Percentiles rank a stretch among this genome's conserved stretches.
These are phyloP conservation scores for Apodemia zela DNA, from an alignment of 2,888 invertebrate genomes.

Conservation along the genomic window DNA sequence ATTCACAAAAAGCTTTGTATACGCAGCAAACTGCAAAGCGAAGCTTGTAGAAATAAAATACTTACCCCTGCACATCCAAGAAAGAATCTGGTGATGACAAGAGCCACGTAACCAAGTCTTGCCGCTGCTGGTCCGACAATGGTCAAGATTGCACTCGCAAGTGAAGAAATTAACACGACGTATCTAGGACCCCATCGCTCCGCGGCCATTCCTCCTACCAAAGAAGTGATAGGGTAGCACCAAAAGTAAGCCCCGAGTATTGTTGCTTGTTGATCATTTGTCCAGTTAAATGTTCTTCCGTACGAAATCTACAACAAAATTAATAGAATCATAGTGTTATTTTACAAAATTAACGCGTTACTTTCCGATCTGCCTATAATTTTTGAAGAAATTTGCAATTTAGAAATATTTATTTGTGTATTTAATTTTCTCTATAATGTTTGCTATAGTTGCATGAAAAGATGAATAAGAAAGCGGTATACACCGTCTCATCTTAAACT, in stretches of 20 bases:
- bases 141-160: slow-evolving; percentile 78
- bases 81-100: slow-evolving; percentile 80
- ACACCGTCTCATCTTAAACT: too few relatives aligned
- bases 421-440: too few relatives aligned
- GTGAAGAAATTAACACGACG: slow-evolving; percentile 76
- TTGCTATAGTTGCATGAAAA: too few relatives aligned
- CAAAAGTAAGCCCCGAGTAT: slow-evolving; percentile 85
- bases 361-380: too few relatives aligned
- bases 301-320: slow-evolving; percentile 33
- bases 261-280: slow-evolving; percentile 80
- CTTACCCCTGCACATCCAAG: slow-evolving; percentile 83
- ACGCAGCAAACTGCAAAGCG: not conserved
- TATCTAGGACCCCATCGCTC: slow-evolving; percentile 83
- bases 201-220: slow-evolving; percentile 84
- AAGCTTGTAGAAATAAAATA: not conserved
- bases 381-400: too few relatives aligned
- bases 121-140: slow-evolving; percentile 82
- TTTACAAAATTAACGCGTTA: too few relatives aligned
- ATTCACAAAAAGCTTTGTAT: too few relatives aligned
- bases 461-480: too few relatives aligned
- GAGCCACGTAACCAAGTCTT: slow-evolving; percentile 71
- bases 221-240: slow-evolving; percentile 84
- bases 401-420: too few relatives aligned
- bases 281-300: slow-evolving; percentile 74
- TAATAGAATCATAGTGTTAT: not conserved